Base-by-base conservation (phyloP, 2,888 invertebrate genomes). In the Eretmocerus hayati region DNA sequence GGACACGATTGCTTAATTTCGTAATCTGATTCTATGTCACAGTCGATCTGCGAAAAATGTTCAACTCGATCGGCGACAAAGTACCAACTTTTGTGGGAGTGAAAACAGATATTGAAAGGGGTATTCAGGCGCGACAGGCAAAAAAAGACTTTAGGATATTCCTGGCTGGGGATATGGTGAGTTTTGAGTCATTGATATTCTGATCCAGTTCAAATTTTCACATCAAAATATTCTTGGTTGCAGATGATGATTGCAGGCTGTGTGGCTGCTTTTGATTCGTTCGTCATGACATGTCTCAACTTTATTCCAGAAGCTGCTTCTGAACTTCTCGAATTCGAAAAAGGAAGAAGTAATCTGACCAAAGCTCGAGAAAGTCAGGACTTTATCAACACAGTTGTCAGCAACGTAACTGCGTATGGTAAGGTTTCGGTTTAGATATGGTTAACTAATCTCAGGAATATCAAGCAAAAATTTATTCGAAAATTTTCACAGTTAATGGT, bases 21-120 rank as follows among this genome's bases (percentile, higher is more conserved):
- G 33, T 33, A 33, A 30, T 9, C 30, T 30, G 30, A 30, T 30
- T 30, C 13, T 30, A 22, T 9, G 5, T 11, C 2, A n/a, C 64
- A 88, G 87, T 88, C 42, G 77, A 83, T 58, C 86, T 87, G 85
- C 81, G 80, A 35, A 71, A 78, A 22, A 84, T 87, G 59, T 77
- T 87, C 30, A 72, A 74, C 16, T 75, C 79, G 21, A 82, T 84
- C 1, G 77, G 77, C 0, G 72, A 73, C 4, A 66, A 74, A 48
- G 80, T 91, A 40, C 81, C 87, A 0, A 87, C 83, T 46, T 85
- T 91, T 62, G 78, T 77, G 50, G 91, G 91, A 4, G 75, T 89
- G 18, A 90, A 91, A 68, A 79, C 78, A 23, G 81, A 85, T 62
- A 73, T 90, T 33, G 79, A 80, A 47, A 84, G 86, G 65, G 86